Evolutionary conservation across 1,140 invertebrate species (phyloP), one percentile per base, ranked within the genome.

Genomic region (Helicorthomorpha holstii): DNA sequence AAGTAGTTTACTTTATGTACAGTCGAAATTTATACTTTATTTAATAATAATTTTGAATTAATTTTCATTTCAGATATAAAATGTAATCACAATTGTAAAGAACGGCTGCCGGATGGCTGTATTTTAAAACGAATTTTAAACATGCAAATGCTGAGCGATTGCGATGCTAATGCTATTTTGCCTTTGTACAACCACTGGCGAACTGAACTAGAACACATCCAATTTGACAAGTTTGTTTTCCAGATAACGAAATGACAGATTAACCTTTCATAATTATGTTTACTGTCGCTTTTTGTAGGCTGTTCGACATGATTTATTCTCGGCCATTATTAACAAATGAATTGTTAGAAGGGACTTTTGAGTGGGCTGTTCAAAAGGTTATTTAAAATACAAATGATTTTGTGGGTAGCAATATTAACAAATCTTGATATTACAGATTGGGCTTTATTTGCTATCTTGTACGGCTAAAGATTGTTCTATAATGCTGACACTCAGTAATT

Each of bases 381-480:
- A 34, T 34, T 34, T 34, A 7, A 7, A 7, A 7, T 34, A 34
- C 29, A 16, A 34, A 7, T 34, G 29, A 34, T 34, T 7, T n/a
- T n/a, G n/a, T n/a, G n/a, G n/a, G n/a, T n/a, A n/a, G n/a, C n/a
- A n/a, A 7, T 7, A 34, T 34, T 34, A 16, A 34, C 16, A 34
- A 34, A 52, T 41, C 49, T 52, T 63, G 21, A 23, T 27, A 43
- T 21, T 27, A 21, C 44, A 22, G 41, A 51, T 22, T 22, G 34
- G 27, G 53, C 58, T 27, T 23, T 75, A 75, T 58, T 60, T 76
- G 47, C 54, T 75, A 26, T 71, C 69, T 25, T 64, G 67, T 10
- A 73, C 68, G 3, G 71, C 73, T 0, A 74, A 68, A 55, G 75
- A 76, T 60, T 76, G 75, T 54, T 76, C 74, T 0, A 70, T 76